phyloP scores from a whole-genome alignment of 2,797 vertebrate genomes.

The Moxostoma hubbsi region DNA sequence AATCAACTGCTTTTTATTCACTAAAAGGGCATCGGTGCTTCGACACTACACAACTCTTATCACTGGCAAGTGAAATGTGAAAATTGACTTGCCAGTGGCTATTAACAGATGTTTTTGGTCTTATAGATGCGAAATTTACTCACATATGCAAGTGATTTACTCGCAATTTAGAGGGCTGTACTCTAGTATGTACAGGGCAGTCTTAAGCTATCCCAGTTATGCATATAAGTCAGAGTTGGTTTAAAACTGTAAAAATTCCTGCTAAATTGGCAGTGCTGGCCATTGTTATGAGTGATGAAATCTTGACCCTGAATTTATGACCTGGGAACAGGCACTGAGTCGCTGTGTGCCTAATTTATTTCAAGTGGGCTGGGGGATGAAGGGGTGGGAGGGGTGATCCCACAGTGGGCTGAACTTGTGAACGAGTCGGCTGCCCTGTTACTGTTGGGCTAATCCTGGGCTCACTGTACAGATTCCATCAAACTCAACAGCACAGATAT shows the following conservation, averaged over 20 bases:
- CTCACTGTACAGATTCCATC: slow-evolving; percentile 65
- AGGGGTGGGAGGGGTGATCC: slow-evolving; percentile 16
- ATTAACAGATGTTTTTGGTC: too few species aligned
- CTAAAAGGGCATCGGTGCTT: too few species aligned
- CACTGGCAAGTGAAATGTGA: too few species aligned
- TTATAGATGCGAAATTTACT: too few species aligned
- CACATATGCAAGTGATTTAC: too few species aligned
- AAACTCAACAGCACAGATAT: slow-evolving; percentile 64
- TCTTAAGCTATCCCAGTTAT: slow-evolving; percentile 62
- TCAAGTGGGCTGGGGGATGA: not conserved
- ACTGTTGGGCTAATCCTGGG: slow-evolving; percentile 67
- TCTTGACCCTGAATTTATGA: slow-evolving; percentile 66
- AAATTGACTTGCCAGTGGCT: too few species aligned
- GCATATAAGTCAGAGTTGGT: slow-evolving; percentile 64
- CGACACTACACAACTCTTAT: too few species aligned
- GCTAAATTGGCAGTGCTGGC: slow-evolving; percentile 59
- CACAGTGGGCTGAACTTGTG: slow-evolving; percentile 65
- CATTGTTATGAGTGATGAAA: slow-evolving; percentile 66
- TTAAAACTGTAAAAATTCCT: slow-evolving; percentile 69
- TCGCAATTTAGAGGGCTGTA: too few species aligned
- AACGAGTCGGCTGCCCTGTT: slow-evolving; percentile 63
- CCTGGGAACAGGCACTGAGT: slow-evolving; percentile 54
- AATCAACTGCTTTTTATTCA: too few species aligned
- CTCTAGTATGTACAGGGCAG: slow-evolving; percentile 48
- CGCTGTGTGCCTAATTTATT: slow-evolving; percentile 26